Percentiles rank a stretch among this genome's conserved stretches.
phyloP scores from a whole-genome alignment of 2,797 vertebrate genomes.

The Squalus acanthias region DNA sequence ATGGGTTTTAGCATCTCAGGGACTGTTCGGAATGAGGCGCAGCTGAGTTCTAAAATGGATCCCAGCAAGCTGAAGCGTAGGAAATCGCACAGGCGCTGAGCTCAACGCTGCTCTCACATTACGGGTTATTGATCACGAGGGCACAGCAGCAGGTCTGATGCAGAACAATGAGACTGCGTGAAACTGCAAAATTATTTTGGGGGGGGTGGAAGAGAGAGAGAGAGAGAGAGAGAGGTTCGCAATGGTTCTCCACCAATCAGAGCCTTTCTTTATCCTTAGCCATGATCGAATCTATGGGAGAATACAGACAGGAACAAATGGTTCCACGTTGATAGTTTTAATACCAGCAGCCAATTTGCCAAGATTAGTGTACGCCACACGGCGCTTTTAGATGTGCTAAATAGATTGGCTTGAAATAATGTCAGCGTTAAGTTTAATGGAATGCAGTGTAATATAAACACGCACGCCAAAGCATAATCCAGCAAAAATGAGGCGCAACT shows the following conservation, averaged over 20 bases:
- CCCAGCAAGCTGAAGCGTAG: neutral
- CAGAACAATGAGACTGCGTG: constrained; percentile 32
- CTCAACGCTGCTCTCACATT: neutral
- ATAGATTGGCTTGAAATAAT: constrained; percentile 33
- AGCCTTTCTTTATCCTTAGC: constrained; percentile 1
- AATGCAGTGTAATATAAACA: neutral
- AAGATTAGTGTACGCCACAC: neutral
- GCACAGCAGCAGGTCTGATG: constrained; percentile 24
- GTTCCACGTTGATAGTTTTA: neutral
- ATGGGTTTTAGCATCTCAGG: constrained; percentile 25
- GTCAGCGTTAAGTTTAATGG: constrained; percentile 22
- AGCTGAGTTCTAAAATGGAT: constrained; percentile 36
- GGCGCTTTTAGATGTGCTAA: constrained; percentile 25
- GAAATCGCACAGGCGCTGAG: neutral
- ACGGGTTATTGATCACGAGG: neutral
- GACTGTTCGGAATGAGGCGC: neutral
- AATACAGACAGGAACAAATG: neutral
- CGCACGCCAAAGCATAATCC: constrained; percentile 5
- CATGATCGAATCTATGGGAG: neutral
- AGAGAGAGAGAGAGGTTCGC: neutral
- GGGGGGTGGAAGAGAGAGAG: neutral
- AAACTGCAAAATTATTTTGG: constrained; percentile 31
- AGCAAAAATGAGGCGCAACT: neutral
- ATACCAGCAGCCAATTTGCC: neutral
- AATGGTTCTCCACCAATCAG: constrained; percentile 13